Evolutionary conservation across 30 jellyfish, hydroid and myxozoan species (phyloP).

Genomic region (Pseudorhiza aurosa): DNA sequence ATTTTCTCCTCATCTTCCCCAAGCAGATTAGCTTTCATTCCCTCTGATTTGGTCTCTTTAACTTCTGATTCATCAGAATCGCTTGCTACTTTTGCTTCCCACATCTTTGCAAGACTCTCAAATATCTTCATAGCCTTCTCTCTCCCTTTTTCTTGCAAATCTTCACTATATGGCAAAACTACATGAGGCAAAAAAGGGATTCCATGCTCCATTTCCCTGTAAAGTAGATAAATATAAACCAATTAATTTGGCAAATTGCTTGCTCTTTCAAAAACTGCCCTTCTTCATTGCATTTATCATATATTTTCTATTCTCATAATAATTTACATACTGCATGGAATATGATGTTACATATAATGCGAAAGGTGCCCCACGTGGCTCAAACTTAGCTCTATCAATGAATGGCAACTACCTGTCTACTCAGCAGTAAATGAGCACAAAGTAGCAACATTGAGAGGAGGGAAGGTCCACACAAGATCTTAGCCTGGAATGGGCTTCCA

Average conservation of each 20-base stretch:
- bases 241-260: no score
- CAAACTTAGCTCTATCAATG: no score
- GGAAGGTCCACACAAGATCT: no score
- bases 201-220: conserved; percentile 28
- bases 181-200: conserved; percentile 49
- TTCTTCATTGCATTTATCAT: neutral
- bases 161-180: neutral
- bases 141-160: conserved; percentile 2
- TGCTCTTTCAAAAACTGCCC: neutral
- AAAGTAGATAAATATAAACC: no score
- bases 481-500: no score
- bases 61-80: neutral
- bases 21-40: neutral
- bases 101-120: conserved; percentile 21
- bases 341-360: no score
- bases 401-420: no score
- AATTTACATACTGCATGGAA: neutral
- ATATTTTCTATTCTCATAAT: neutral
- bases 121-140: conserved; percentile 28
- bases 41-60: neutral
- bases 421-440: no score
- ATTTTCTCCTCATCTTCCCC: conserved; percentile 44
- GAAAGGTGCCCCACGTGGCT: no score
- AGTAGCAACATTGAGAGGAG: no score
- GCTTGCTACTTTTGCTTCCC: conserved; percentile 11